Percentiles rank a stretch among this genome's conserved stretches.
Conservation (phyloP, 1,140 invertebrate genomes). For the Watersipora subatra region DNA sequence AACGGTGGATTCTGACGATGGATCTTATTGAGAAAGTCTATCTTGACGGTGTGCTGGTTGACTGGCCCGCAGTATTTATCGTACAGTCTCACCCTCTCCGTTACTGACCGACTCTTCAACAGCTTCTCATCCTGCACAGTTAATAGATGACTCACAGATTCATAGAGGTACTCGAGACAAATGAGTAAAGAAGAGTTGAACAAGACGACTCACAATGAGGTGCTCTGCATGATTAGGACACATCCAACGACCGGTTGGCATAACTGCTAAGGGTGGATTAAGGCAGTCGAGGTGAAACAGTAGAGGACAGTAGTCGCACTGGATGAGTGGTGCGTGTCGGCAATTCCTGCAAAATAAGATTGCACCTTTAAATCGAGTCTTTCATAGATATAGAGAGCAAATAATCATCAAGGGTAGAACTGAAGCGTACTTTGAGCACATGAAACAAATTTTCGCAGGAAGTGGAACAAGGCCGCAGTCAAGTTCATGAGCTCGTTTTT, state of each 20-base stretch:
- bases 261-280: constrained; percentile 71
- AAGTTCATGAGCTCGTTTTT: constrained; percentile 51
- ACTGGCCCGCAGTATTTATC: constrained; percentile 61
- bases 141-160: neutral
- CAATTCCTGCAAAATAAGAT: constrained; percentile 50
- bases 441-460: constrained; percentile 66
- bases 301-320: constrained; percentile 83
- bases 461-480: constrained; percentile 64
- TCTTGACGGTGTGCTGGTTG: constrained; percentile 68
- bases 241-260: constrained; percentile 80
- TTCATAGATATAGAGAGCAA: no score
- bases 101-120: constrained; percentile 60
- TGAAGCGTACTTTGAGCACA: constrained; percentile 52
- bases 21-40: constrained; percentile 68
- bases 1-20: constrained; percentile 60
- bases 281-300: constrained; percentile 84
- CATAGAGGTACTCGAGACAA: neutral
- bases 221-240: constrained; percentile 90
- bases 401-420: no score
- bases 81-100: constrained; percentile 71
- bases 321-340: constrained; percentile 62
- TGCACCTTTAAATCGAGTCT: no score
- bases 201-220: constrained; percentile 50
- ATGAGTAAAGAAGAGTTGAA: neutral
- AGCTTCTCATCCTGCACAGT: constrained; percentile 60